Evolutionary conservation across 1,140 invertebrate species (phyloP), one percentile per base, ranked within the genome.

Genomic region (Drusus annulatus): DNA sequence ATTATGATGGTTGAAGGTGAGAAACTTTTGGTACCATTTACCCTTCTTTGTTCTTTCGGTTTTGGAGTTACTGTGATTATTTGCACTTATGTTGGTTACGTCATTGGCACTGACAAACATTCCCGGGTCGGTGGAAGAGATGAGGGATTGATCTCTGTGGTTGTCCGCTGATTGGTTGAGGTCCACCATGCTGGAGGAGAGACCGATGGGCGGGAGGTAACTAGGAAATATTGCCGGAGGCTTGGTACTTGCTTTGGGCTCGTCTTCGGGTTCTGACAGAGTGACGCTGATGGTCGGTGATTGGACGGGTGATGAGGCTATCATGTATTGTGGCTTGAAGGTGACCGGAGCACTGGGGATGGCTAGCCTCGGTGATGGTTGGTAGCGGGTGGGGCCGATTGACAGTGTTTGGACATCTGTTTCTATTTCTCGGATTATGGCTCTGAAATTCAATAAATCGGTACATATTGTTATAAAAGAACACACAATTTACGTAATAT

Each of bases 21-120:
- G 28, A 19, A 78, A 19, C 19, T 78, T 78, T 31, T 56, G 45
- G 52, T 69, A 78, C 77, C 77, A 78, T 45, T 54, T 63, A 19
- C 60, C 56, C 23, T 78, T 78, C 45, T 78, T 78, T 13, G 31
- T 69, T 23, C 68, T 69, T 56, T 78, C 63, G n/a, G 16, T 71
- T 36, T 78, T 78, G n/a, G 50, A 13, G 8, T 63, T n/a, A 16
- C 2, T 58, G 25, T 36, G 31, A 36, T n/a, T n/a, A 6, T 31
- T 65, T 13, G 60, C 58, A 31, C n/a, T 36, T 8, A 77, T 63
- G 36, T 65, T 16, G n/a, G 63, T 15, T 17, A 71, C 58, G 19
- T 78, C 65, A 45, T 28, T 69, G 0, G 71, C 50, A 25, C 77
- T 78, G 16, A 56, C 51, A 71, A 23, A 71, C 54, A 56, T 71